Percentiles rank a stretch among this genome's conserved stretches.
phyloP scores from a whole-genome alignment of 2,888 invertebrate genomes.

The Drosophila mayaguana region DNA sequence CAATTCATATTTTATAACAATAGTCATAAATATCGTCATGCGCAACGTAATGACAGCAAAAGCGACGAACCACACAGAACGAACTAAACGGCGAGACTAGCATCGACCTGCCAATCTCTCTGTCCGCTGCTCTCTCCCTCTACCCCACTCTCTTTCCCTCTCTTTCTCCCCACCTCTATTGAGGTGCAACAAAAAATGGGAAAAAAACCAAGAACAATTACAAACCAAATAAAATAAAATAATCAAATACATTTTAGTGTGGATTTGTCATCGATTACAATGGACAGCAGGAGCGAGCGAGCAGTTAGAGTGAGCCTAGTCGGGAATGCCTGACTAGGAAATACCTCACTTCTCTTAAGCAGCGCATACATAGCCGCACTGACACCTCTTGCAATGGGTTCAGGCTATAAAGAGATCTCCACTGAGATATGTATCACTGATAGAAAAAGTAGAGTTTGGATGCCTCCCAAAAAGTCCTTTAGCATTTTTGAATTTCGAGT shows the following conservation, averaged over 20 bases:
- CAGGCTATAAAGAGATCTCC: too few species aligned
- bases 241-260: conserved; percentile 75
- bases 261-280: conserved; percentile 71
- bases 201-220: conserved; percentile 59
- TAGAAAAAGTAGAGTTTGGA: too few species aligned
- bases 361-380: too few species aligned
- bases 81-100: conserved; percentile 29
- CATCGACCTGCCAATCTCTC: conserved; percentile 5
- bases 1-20: conserved; percentile 84
- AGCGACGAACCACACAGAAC: conserved; percentile 43
- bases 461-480: too few species aligned
- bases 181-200: conserved; percentile 4
- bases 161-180: background rate
- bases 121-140: background rate
- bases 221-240: conserved; percentile 47
- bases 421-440: too few species aligned
- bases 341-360: background rate
- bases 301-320: background rate
- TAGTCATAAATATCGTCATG: conserved; percentile 82
- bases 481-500: too few species aligned
- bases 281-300: background rate
- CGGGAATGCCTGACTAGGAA: background rate
- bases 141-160: background rate
- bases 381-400: too few species aligned
- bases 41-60: conserved; percentile 74